These are phyloP conservation scores for Onychostoma macrolepis DNA, from an alignment of 2,113 vertebrate species.

Conservation along the genomic window DNA sequence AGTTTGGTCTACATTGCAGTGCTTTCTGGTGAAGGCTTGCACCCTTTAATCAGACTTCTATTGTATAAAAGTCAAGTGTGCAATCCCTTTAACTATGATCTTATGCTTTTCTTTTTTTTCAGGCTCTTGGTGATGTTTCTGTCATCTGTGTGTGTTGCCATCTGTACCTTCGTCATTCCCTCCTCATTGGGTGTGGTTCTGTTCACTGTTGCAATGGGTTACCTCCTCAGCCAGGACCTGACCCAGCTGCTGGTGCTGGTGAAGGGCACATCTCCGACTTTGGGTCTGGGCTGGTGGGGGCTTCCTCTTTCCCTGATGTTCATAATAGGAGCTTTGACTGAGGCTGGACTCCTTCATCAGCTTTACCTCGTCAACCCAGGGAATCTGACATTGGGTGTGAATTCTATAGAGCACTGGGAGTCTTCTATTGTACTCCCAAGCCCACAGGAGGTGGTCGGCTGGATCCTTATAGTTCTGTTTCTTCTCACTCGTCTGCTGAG, in stretches of 20 bases:
- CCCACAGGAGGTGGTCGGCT: constrained; percentile 82
- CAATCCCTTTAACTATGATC: background rate
- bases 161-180: constrained; percentile 91
- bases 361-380: constrained; percentile 65
- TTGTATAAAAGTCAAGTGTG: background rate
- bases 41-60: background rate
- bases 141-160: constrained; percentile 81
- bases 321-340: constrained; percentile 79
- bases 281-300: constrained; percentile 81
- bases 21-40: background rate
- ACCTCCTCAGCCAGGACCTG: constrained; percentile 92
- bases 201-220: constrained; percentile 90
- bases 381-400: background rate
- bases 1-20: background rate
- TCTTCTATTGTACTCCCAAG: constrained; percentile 9
- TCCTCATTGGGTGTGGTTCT: constrained; percentile 87
- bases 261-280: constrained; percentile 61
- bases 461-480: constrained; percentile 84
- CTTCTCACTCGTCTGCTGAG: constrained; percentile 81
- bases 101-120: constrained; percentile 29
- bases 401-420: background rate
- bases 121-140: constrained; percentile 93
- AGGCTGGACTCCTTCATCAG: constrained; percentile 85
- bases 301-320: constrained; percentile 79
- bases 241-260: constrained; percentile 80